Evolutionary conservation across 1,140 invertebrate genomes (phyloP).

Genomic region (Sycophaga agraensis): DNA sequence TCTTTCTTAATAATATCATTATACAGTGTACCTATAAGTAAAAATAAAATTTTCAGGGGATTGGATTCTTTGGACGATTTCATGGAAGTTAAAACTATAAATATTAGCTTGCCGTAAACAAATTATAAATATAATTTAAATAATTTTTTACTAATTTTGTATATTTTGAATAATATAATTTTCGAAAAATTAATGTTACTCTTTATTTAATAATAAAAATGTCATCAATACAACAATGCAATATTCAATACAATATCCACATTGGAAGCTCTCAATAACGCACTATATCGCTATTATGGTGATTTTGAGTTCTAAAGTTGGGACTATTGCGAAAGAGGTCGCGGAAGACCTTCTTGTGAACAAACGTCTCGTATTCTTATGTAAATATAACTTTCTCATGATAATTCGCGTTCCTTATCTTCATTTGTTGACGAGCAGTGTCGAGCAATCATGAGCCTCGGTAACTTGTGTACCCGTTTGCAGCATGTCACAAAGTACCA

Average conservation of each 20-base stretch:
- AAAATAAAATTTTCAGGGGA: constrained; percentile 59
- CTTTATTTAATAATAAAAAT: too few relatives aligned
- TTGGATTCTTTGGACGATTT: constrained; percentile 73
- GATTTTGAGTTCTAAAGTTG: too few relatives aligned
- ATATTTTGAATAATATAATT: too few relatives aligned
- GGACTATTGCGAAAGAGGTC: constrained; percentile 12
- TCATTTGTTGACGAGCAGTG: constrained; percentile 25
- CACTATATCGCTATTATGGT: neutral
- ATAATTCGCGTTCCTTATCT: constrained; percentile 35
- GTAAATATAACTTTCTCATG: constrained; percentile 39
- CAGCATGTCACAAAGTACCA: constrained; percentile 12
- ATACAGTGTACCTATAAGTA: too few relatives aligned
- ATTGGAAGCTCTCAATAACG: too few relatives aligned
- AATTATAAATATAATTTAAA: constrained; percentile 16
- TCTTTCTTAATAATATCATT: neutral
- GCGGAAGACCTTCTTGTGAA: neutral
- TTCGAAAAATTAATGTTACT: too few relatives aligned
- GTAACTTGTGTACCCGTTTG: constrained; percentile 36
- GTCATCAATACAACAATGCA: too few relatives aligned
- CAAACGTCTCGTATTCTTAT: constrained; percentile 36
- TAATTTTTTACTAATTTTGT: too few relatives aligned
- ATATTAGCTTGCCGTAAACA: constrained; percentile 57
- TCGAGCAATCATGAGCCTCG: constrained; percentile 43
- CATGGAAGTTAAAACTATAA: constrained; percentile 73
- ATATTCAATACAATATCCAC: too few relatives aligned